Percentiles rank a stretch among this genome's conserved stretches.
These are phyloP conservation scores for Malacosoma neustria DNA, from an alignment of 2,888 invertebrate species.

Conservation along the genomic window DNA sequence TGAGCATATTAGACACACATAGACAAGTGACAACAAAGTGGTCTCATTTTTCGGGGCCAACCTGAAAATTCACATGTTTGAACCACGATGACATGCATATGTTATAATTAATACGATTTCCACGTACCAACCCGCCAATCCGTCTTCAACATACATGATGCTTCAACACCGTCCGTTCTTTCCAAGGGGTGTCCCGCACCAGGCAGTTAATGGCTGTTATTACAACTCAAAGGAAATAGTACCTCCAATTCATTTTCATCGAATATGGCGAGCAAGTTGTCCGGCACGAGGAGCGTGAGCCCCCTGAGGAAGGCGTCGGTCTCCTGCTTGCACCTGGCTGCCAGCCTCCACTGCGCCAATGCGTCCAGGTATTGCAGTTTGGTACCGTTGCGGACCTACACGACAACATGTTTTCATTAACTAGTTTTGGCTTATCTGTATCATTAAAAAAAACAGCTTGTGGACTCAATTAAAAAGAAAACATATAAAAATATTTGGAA, in stretches of 20 bases:
- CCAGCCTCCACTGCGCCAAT: conserved; percentile 90
- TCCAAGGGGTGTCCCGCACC: neutral
- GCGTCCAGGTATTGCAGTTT: conserved; percentile 91
- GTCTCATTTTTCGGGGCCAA: no score
- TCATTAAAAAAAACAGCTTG: no score
- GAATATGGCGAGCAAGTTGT: conserved; percentile 94
- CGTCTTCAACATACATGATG: conserved; percentile 91
- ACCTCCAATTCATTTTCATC: conserved; percentile 98
- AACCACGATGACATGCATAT: no score
- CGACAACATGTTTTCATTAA: neutral
- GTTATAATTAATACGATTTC: no score
- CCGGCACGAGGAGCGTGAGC: conserved; percentile 92
- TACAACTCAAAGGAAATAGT: no score
- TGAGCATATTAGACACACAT: conserved; percentile 1
- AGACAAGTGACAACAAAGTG: no score
- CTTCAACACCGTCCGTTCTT: conserved; percentile 48
- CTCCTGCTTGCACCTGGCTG: conserved; percentile 87
- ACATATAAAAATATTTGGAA: no score
- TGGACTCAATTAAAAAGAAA: no score
- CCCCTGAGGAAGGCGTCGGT: conserved; percentile 93
- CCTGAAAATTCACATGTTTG: no score
- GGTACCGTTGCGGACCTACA: conserved; percentile 80
- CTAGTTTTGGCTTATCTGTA: no score
- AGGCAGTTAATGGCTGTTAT: no score
- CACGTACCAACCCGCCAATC: conserved; percentile 81